Base-by-base conservation (phyloP, 2,888 invertebrate genomes). In the Oscheius myriophilus region DNA sequence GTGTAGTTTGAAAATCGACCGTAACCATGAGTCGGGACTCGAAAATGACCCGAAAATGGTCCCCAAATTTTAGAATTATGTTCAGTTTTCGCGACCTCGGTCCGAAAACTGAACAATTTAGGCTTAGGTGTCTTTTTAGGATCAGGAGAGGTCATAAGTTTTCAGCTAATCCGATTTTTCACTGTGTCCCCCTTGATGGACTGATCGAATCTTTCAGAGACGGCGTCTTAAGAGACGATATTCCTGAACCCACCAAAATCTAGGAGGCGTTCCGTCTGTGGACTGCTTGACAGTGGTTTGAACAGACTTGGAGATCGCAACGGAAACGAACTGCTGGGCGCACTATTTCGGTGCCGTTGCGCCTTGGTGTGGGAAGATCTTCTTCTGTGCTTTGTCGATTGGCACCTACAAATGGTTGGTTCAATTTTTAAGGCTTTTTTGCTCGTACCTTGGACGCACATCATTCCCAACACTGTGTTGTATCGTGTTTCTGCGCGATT, bases 321-420 rank as follows among this genome's bases (percentile, higher is more conserved):
- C 39, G 79, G 79, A 68, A 73, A 77, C 18, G 76, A 71, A 58
- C 77, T 75, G 54, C 77, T 81, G 9, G 83, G 83, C 12, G 83
- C 83, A 59, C 81, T 81, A 72, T 83, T 83, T 18, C 83, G 70
- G 58, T 83, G 82, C 46, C 74, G 54, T 64, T 77, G 74, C 3
- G 72, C 52, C n/a, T 69, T 65, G 67, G 71, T 72, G 55, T 73
- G 74, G 11, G 77, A 78, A 1, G 79, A 79, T 49, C 77, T 62
- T 39, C 79, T 67, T 16, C 79, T 69, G 55, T 79, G 76, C 42
- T 73, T 75, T 21, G 79, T 79, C 2, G 79, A 79, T 54, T 79
- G 76, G 41, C 73, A 72, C 62, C 77, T 77, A 55, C 63, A 75
- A 49, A n/a, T 23, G 18, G n/a, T 39, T n/a, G n/a, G 2, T 14